Evolutionary conservation across 1,140 invertebrate genomes (phyloP), one percentile per base, ranked within the genome.

Genomic region (Caerostris darwini): DNA sequence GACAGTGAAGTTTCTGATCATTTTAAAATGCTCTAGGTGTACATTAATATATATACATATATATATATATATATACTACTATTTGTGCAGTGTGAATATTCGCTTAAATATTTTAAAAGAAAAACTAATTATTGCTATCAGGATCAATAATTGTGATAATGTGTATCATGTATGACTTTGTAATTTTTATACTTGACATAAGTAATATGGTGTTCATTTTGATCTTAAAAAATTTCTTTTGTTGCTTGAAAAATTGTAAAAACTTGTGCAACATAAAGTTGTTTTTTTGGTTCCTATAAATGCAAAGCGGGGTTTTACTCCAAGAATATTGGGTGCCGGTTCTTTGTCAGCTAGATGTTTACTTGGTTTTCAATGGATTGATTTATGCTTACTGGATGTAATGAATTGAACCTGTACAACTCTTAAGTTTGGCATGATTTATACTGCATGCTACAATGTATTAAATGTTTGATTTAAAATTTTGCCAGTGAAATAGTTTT

Each of bases 91-190:
- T 59, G 83, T 93, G 83, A 93, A 87, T 93, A 93, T 64, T 58
- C 58, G 92, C 92, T 93, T 85, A 92, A 92, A 67, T 92, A 92
- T 92, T 92, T 92, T 93, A 19, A 58, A 50, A 81, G 54, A 34
- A 34, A 87, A 71, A 93, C 61, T 94, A 87, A 87, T 81, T 94
- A 34, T 34, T 94, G 69, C 92, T 94, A 64, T 94, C 57, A 81
- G 85, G 58, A 88, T 94, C 85, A 81, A 82, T 94, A 89, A 94
- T 88, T 94, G 92, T 94, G 92, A 94, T 94, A 94, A 93, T 87
- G 92, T 93, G 56, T 69, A 64, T 58, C n/a, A 92, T 71, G 54
- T 61, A 83, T 59, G 77, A 89, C 85, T 94, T 94, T 94, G 92
- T 94, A 94, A 94, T 88, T 94, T 93, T 67, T 91, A 94, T 94